Percentiles rank a stretch among this genome's conserved stretches.
These are phyloP conservation scores for Mormyrops boulengeri DNA, from an alignment of 2,797 vertebrate species.

Conservation along the genomic window DNA sequence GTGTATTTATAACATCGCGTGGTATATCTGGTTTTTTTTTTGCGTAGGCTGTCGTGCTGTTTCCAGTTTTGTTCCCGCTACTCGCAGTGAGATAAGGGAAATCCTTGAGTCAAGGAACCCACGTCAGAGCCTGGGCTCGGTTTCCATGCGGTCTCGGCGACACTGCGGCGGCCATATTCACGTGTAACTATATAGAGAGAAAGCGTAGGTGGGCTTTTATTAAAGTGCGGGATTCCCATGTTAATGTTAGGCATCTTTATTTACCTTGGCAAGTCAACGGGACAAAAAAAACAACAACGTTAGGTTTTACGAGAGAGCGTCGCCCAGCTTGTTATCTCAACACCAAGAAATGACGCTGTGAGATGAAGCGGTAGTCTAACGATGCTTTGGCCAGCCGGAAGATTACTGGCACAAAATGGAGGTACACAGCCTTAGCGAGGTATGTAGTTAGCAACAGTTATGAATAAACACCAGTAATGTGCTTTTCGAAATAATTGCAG, in stretches of 20 bases:
- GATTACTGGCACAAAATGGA: slow-evolving; percentile 83
- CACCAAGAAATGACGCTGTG: slow-evolving; percentile 40
- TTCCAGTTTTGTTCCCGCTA: neutral
- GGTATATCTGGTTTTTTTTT: neutral
- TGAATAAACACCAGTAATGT: neutral
- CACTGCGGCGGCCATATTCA: slow-evolving; percentile 70
- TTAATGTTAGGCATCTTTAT: neutral
- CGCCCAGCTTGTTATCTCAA: neutral
- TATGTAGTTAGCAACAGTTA: slow-evolving; percentile 42
- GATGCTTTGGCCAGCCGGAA: slow-evolving; percentile 48
- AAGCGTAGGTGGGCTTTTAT: neutral
- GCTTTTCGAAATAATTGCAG: neutral
- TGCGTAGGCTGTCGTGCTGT: neutral
- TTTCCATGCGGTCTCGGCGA: slow-evolving; percentile 46
- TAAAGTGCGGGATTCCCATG: neutral
- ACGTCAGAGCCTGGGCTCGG: slow-evolving; percentile 69
- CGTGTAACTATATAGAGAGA: slow-evolving; percentile 32
- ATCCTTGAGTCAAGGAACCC: slow-evolving; percentile 62
- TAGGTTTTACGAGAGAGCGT: neutral
- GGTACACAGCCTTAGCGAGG: slow-evolving; percentile 73
- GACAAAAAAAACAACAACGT: neutral
- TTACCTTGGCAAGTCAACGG: neutral
- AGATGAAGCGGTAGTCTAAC: slow-evolving; percentile 55
- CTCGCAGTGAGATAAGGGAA: slow-evolving; percentile 47
- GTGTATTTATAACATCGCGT: neutral